These are phyloP conservation scores for Meiosimyza platycephala DNA, from an alignment of 2,888 invertebrate species.

Conservation along the genomic window DNA sequence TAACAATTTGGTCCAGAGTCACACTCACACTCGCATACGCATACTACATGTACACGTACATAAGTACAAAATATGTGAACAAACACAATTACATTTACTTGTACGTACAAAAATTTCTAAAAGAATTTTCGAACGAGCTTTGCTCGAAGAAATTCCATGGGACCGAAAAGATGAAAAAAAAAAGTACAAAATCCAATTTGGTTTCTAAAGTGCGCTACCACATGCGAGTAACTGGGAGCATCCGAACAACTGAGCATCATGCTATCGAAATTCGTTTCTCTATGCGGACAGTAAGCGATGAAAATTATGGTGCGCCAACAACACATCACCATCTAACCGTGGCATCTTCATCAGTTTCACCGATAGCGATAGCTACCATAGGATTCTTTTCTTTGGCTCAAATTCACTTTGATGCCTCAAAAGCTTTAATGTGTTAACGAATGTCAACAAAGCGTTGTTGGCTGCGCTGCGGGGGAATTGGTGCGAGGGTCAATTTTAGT, in stretches of 20 bases:
- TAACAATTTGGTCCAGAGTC: background rate
- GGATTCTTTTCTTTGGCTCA: background rate
- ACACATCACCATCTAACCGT: background rate
- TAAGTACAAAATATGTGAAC: background rate
- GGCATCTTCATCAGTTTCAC: background rate
- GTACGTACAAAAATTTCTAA: constrained; percentile 2
- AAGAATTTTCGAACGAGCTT: constrained; percentile 19
- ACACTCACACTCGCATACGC: constrained; percentile 11
- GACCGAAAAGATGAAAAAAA: background rate
- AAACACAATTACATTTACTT: background rate
- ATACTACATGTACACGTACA: background rate
- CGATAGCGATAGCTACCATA: background rate
- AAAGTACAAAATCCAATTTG: constrained; percentile 29
- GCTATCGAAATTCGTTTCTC: background rate
- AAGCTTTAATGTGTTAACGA: constrained; percentile 34
- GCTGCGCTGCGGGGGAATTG: background rate
- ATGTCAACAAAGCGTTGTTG: constrained; percentile 6
- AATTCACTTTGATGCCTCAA: constrained; percentile 13
- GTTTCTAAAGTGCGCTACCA: constrained; percentile 25
- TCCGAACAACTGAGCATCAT: background rate
- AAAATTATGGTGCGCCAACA: constrained; percentile 4
- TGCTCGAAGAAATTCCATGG: constrained; percentile 29
- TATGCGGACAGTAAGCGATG: background rate
- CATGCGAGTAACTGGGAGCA: constrained; percentile 3
- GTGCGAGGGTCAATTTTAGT: background rate